Conservation (phyloP, 2,888 invertebrate species). For the Onthophagus sagittarius region DNA sequence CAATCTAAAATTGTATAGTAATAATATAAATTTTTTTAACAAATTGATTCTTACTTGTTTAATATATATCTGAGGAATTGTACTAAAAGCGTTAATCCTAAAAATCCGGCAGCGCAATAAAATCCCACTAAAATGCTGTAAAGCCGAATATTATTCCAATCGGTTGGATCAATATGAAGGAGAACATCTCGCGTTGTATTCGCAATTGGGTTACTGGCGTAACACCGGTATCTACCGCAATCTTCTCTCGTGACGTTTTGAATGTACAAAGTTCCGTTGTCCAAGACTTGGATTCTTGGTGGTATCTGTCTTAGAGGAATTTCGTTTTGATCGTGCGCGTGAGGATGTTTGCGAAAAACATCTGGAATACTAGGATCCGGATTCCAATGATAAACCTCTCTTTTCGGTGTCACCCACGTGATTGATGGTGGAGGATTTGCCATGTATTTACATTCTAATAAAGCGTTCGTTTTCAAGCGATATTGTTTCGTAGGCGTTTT, state of each 20-base stretch:
- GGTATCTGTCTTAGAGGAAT: conserved; percentile 45
- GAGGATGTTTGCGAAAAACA: conserved; percentile 64
- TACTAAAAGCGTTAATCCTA: conserved; percentile 73
- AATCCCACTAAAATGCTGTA: conserved; percentile 80
- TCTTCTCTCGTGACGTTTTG: conserved; percentile 69
- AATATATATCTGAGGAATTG: conserved; percentile 71
- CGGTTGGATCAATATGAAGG: conserved; percentile 80
- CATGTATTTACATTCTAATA: conserved; percentile 71
- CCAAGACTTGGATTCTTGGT: conserved; percentile 63
- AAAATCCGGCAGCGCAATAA: conserved; percentile 73
- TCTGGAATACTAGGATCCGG: conserved; percentile 66
- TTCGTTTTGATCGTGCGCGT: conserved; percentile 55
- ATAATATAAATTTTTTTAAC: not conserved
- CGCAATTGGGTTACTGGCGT: conserved; percentile 78
- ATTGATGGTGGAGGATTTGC: conserved; percentile 77
- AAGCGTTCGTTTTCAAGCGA: conserved; percentile 61
- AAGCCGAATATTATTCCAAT: conserved; percentile 79
- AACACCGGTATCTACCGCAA: conserved; percentile 81
- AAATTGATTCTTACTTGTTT: conserved; percentile 57
- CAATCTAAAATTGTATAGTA: conserved; percentile 55
- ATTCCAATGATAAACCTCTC: conserved; percentile 72
- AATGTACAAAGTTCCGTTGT: conserved; percentile 77
- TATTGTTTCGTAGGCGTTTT: conserved; percentile 63
- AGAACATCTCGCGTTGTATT: conserved; percentile 73
- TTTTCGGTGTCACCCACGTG: conserved; percentile 79